Base-by-base conservation (phyloP, 2,888 invertebrate species). In the Empis livida region DNA sequence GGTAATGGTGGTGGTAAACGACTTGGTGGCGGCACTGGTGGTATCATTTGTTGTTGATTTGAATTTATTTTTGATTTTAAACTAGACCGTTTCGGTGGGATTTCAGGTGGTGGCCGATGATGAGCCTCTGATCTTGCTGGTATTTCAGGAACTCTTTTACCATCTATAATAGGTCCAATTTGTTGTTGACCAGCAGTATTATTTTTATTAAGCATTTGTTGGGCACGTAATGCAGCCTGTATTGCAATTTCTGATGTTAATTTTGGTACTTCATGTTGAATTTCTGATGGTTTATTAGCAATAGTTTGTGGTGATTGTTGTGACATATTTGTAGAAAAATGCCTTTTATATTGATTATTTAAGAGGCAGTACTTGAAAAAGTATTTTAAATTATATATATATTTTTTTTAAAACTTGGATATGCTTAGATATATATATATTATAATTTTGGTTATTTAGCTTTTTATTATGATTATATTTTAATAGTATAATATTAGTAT, bases 1-100 rank as follows among this genome's bases (percentile, higher is more conserved):
- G 67, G 68, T 56, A 68, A 55, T 14, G 68, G 67, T 39, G 69
- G 69, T 10, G 63, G 61, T n/a, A 43, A 16, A 27, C 52, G 50
- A 41, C 37, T 48, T 13, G 27, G 41, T 15, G 32, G 11, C 16
- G 45, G 27, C 2, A 42, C 44, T 1, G 65, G 63, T 2, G 65
- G 67, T n/a, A 65, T 59, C 44, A 60, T 50, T 9, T 57, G n/a
- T n/a, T n/a, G n/a, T n/a, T n/a, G 54, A 47, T 65, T 65, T n/a
- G 65, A 62, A 20, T 65, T 49, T 44, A 62, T 39, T 17, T 54
- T 61, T 47, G 56, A 54, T 47, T 68, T 70, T 1, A 69, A 54
- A 32, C 63, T 67, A 40, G 64, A 62, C 1, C 70, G 63, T 47
- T 70, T 70, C 32, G 70, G 70, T 46, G 70, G 70, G 53, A 70